Evolutionary conservation across 2,888 invertebrate species (phyloP), one percentile per base, ranked within the genome.

Genomic region (Xanthorhoe spadicearia): DNA sequence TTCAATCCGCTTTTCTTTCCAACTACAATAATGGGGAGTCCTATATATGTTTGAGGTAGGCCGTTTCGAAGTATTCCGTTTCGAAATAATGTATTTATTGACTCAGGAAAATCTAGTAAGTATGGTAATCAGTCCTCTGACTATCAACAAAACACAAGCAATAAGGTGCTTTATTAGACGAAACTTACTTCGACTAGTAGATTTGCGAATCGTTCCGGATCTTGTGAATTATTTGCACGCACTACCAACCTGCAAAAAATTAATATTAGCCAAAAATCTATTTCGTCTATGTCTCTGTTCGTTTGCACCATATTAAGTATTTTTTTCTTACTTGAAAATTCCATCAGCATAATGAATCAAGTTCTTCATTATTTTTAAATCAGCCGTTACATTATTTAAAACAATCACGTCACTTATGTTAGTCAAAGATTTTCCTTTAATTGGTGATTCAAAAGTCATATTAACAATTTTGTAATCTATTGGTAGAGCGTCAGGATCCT

Each of bases 331-430:
- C 94, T 93, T 94, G 86, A 96, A 94, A 85, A 94, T 94, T 32
- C 97, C 94, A 87, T 96, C 94, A 65, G 95, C 94, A 84, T 95
- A 94, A 81, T 95, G 94, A 71, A 95, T 87, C 81, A 96, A 88
- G 82, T 95, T 94, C 81, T 94, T 93, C 82, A 95, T 95, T 0
- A 96, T 96, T 49, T 95, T 94, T 46, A 97, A 83, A 74, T 96
- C 96, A 0, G 97, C 97, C 0, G 95, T 96, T n/a, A 88, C 83
- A 64, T 95, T 94, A 77, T 96, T 95, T 0, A 97, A 79, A 0
- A 94, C 88, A 60, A 97, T 95, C 0, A 95, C 91, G 67, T 93
- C 91, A 9, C 90, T 89, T 0, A 94, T 83, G 61, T 94, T 94
- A 60, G 71, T 84, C 0, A 87, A 82, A 8, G 92, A 92, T 70